These are phyloP conservation scores for Chrysocyon brachyurus DNA, from an alignment of 2,797 vertebrate genomes.

Conservation along the genomic window DNA sequence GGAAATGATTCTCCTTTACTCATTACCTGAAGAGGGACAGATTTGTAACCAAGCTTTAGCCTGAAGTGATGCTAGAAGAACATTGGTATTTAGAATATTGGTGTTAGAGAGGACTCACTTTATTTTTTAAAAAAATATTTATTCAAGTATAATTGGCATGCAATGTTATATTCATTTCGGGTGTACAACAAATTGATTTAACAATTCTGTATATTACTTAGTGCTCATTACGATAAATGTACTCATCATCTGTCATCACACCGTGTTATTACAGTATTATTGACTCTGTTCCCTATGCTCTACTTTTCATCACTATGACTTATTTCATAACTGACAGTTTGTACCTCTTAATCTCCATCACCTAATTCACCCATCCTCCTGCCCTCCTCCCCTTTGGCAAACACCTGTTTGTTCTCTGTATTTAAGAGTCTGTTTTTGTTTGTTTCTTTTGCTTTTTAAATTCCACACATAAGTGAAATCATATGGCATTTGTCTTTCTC, in stretches of 20 bases:
- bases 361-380: background rate
- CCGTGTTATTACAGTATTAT: background rate
- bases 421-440: background rate
- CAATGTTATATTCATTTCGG: background rate
- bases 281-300: background rate
- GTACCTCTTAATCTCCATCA: background rate
- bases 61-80: background rate
- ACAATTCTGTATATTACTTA: background rate
- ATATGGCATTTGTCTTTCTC: background rate
- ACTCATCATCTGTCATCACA: background rate
- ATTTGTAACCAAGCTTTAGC: background rate
- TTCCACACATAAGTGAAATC: background rate
- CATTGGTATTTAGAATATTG: too few species aligned
- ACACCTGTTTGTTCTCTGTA: background rate
- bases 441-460: background rate
- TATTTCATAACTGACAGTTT: background rate
- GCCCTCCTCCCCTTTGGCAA: background rate
- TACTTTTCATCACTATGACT: background rate
- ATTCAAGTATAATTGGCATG: background rate
- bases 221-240: background rate
- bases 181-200: background rate
- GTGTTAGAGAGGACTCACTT: background rate
- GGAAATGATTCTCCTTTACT: background rate
- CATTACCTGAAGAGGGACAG: background rate
- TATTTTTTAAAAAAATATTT: background rate